Evolutionary conservation across 2,888 invertebrate genomes (phyloP).

Genomic region (Fragum sueziense): DNA sequence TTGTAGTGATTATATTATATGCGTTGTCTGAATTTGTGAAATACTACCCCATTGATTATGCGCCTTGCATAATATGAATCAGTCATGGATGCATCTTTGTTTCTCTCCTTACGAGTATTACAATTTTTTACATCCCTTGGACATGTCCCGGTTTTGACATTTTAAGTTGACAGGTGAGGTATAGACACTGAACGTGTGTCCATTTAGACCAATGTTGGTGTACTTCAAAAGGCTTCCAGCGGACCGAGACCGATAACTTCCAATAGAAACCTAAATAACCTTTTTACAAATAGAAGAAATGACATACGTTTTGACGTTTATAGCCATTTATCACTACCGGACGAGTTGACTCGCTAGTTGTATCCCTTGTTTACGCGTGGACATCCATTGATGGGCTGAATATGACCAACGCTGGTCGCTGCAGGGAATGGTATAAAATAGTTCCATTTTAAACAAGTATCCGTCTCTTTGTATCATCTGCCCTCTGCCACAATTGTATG

Average conservation of each 20-base stretch:
- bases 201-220: constrained; percentile 21
- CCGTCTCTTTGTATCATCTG: no score
- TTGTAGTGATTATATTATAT: no score
- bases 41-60: no score
- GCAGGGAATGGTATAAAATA: not conserved
- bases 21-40: no score
- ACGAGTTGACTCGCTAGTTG: not conserved
- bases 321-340: constrained; percentile 6
- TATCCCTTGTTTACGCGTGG: not conserved
- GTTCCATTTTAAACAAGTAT: no score
- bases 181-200: constrained; percentile 31
- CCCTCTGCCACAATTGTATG: no score
- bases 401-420: not conserved
- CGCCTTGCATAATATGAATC: no score
- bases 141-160: constrained; percentile 3
- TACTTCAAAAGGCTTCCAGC: constrained; percentile 37
- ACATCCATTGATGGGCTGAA: not conserved
- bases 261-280: not conserved
- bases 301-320: not conserved
- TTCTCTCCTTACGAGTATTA: not conserved
- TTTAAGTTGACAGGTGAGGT: constrained; percentile 13
- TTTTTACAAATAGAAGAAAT: constrained; percentile 14
- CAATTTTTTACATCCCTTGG: not conserved
- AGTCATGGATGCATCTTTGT: not conserved
- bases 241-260: constrained; percentile 9